These are phyloP conservation scores for Mus caroli DNA, from an alignment of 2,797 vertebrate genomes.

Conservation along the genomic window DNA sequence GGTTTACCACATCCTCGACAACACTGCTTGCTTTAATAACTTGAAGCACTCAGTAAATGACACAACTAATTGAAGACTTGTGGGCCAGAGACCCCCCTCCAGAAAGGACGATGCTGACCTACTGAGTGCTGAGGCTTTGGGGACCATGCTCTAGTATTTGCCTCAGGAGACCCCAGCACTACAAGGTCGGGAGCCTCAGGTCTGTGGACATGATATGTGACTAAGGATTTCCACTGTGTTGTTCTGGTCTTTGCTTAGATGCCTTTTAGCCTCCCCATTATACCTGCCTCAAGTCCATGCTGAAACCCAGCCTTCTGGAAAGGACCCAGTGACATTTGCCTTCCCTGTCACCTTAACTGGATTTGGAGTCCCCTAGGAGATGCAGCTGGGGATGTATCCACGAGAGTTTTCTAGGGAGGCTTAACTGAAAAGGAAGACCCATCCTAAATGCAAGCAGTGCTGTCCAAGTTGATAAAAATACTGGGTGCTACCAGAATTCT, in stretches of 20 bases:
- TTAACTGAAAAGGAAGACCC: background rate
- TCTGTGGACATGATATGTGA: background rate
- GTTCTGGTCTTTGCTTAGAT: no score
- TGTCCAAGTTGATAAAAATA: background rate
- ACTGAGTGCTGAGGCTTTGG: background rate
- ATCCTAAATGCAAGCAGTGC: background rate
- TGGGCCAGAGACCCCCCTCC: background rate
- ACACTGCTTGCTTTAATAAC: no score
- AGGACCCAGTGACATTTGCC: no score
- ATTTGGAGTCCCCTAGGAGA: slow-evolving; percentile 8
- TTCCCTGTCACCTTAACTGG: background rate
- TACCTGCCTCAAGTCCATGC: background rate
- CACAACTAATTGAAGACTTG: accelerated
- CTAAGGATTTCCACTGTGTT: no score
- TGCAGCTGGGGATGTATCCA: background rate
- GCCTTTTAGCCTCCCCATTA: accelerated
- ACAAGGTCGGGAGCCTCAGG: background rate
- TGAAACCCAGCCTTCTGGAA: background rate
- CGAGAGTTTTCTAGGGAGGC: background rate
- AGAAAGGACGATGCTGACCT: accelerated
- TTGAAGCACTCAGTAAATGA: background rate
- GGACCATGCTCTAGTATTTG: background rate
- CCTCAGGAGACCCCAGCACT: background rate
- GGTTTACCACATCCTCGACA: no score
- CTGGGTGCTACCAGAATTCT: background rate